Percentiles rank a stretch among this genome's conserved stretches.
Evolutionary conservation across 1,140 invertebrate species (phyloP).

Genomic region (Micrasema minimum): DNA sequence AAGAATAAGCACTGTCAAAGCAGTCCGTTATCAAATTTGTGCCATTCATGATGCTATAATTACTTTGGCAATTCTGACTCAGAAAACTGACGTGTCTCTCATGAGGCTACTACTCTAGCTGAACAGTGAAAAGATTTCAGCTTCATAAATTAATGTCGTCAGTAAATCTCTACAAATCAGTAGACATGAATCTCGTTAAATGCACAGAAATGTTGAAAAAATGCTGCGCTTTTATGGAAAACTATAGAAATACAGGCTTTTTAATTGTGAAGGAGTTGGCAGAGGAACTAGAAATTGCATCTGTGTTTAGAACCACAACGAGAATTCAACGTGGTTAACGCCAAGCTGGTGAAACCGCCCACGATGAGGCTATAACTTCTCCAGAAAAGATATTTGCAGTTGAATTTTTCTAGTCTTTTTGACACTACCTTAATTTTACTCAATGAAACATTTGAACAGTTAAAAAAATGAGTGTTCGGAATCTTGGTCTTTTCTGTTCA

Average conservation of each 20-base stretch:
- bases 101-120: conserved; percentile 48
- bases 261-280: conserved; percentile 52
- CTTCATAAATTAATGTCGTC: conserved; percentile 53
- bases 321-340: too few relatives aligned
- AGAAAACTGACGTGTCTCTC: conserved; percentile 54
- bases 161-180: conserved; percentile 55
- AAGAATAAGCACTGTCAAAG: conserved; percentile 17
- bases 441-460: too few relatives aligned
- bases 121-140: conserved; percentile 50
- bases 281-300: conserved; percentile 46
- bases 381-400: conserved; percentile 1
- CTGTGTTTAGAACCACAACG: too few relatives aligned
- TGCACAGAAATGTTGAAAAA: conserved; percentile 54
- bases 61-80: conserved; percentile 52
- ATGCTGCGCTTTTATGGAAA: conserved; percentile 54
- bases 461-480: too few relatives aligned
- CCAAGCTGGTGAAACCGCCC: too few relatives aligned
- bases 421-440: too few relatives aligned
- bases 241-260: conserved; percentile 55
- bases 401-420: conserved; percentile 5
- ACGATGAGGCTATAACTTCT: not conserved
- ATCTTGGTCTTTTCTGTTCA: too few relatives aligned
- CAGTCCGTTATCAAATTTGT: conserved; percentile 18
- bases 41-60: conserved; percentile 11
- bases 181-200: conserved; percentile 54